A percentile compares a stretch with the other conserved stretches of the same genome.
Conservation (phyloP, 2,113 vertebrate genomes). For the Perca flavescens region DNA sequence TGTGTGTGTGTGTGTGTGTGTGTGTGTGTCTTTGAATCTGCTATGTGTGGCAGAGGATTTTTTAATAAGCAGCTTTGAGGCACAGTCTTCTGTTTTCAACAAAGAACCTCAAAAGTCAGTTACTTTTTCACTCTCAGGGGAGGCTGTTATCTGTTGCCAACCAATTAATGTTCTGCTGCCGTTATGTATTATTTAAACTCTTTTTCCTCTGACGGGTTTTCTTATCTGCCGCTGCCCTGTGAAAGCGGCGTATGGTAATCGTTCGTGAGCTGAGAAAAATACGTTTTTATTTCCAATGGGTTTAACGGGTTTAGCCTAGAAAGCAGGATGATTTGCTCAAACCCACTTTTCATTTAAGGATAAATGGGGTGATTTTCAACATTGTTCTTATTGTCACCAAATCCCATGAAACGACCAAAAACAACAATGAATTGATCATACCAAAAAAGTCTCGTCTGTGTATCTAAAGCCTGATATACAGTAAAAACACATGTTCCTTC, state of each 20-base stretch:
- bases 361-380: background rate
- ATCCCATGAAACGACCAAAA: background rate
- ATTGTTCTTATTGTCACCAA: background rate
- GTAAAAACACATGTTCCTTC: too few relatives aligned
- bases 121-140: slow-evolving; percentile 4
- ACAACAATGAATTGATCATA: background rate
- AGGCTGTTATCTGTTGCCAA: slow-evolving; percentile 20
- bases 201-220: background rate
- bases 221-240: background rate
- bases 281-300: background rate
- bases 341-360: background rate
- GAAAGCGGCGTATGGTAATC: background rate
- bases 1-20: background rate
- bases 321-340: background rate
- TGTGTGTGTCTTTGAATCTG: slow-evolving; percentile 12
- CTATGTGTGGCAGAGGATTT: background rate
- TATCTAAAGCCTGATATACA: background rate
- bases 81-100: slow-evolving; percentile 14
- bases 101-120: slow-evolving; percentile 38
- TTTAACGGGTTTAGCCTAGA: background rate
- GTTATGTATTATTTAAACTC: slow-evolving; percentile 14
- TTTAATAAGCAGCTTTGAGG: slow-evolving; percentile 49
- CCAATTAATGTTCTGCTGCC: slow-evolving; percentile 20
- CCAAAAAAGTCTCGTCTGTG: background rate
- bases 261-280: background rate